Conservation (phyloP, 2,888 invertebrate genomes). For the Leptura quadrifasciata region DNA sequence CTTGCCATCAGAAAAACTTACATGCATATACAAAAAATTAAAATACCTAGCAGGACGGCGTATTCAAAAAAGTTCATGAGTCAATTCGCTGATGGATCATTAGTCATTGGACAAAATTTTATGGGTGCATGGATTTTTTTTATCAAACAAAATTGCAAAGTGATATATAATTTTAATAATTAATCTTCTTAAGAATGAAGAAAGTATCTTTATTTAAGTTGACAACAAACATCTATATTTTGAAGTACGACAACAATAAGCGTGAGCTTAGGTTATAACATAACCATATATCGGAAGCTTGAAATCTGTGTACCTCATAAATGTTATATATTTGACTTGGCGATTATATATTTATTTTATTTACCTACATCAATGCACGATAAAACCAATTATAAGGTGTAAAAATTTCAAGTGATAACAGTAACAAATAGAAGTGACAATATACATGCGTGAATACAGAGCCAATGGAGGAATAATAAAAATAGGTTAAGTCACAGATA, state of each 20-base stretch:
- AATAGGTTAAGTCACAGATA: too few relatives aligned
- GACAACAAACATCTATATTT: background rate
- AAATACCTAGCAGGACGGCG: background rate
- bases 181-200: background rate
- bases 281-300: background rate
- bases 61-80: background rate
- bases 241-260: background rate
- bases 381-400: too few relatives aligned
- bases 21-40: background rate
- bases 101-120: conserved; percentile 18
- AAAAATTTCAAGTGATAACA: too few relatives aligned
- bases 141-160: background rate
- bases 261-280: background rate
- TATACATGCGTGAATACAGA: too few relatives aligned
- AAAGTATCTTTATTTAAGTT: conserved; percentile 1
- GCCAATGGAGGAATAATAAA: too few relatives aligned
- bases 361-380: too few relatives aligned
- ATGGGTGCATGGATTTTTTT: background rate
- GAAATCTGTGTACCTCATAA: too few relatives aligned
- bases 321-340: too few relatives aligned
- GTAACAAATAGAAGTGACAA: too few relatives aligned
- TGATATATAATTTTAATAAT: conserved; percentile 13
- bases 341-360: too few relatives aligned
- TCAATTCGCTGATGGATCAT: conserved; percentile 24
- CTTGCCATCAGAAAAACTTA: conserved; percentile 13